A percentile compares a stretch with the other conserved stretches of the same genome.
Evolutionary conservation across 2,797 vertebrate genomes (phyloP).

Genomic region (Potorous gilbertii): DNA sequence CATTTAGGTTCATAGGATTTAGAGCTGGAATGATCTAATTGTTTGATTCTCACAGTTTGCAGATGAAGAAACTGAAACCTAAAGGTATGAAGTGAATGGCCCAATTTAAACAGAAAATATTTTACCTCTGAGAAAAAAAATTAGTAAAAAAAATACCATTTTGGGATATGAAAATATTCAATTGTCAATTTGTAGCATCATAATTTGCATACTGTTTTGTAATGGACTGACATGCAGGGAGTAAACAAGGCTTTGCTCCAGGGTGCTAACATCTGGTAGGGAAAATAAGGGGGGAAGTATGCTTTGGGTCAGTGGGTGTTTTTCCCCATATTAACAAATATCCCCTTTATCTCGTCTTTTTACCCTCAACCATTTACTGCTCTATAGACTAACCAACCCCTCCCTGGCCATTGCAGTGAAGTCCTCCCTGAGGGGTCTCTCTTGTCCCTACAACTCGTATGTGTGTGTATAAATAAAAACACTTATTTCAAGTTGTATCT

Average conservation of each 20-base stretch:
- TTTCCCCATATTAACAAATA: neutral
- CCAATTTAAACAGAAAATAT: neutral
- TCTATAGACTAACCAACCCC: neutral
- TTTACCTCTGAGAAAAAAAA: neutral
- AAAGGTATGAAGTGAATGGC: neutral
- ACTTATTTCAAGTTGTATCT: neutral
- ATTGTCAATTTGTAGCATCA: neutral
- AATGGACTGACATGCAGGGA: neutral
- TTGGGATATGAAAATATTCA: neutral
- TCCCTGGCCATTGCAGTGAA: neutral
- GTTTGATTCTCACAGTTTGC: neutral
- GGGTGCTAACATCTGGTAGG: neutral
- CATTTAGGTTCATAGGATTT: neutral
- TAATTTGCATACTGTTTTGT: neutral
- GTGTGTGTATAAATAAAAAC: neutral
- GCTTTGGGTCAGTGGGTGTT: neutral
- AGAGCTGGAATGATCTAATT: neutral
- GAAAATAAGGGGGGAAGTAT: neutral
- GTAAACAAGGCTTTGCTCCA: neutral
- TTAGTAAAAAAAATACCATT: neutral
- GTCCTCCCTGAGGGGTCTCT: neutral
- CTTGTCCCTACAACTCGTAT: neutral
- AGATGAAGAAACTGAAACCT: neutral
- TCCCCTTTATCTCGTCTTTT: neutral
- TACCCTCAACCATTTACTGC: neutral